A percentile compares a stretch with the other conserved stretches of the same genome.
Conservation (phyloP, 2,888 invertebrate species). For the Branchipolynoe longqiensis region DNA sequence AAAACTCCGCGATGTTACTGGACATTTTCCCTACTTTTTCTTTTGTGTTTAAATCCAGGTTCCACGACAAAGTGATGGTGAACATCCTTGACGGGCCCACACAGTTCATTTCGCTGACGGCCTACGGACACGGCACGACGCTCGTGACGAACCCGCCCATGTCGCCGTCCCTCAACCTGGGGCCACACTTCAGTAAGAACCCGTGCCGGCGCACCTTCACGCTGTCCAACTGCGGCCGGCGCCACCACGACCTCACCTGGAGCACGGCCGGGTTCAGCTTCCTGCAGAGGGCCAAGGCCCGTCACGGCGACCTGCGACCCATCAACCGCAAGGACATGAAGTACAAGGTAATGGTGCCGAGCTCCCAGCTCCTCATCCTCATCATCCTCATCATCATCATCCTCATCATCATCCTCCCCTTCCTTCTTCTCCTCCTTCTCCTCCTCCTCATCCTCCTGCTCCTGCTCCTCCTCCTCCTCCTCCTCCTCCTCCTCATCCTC, state of each 20-base stretch:
- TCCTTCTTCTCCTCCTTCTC: no score
- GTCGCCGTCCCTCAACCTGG: slow-evolving; percentile 85
- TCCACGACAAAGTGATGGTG: slow-evolving; percentile 81
- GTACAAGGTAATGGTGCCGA: slow-evolving; percentile 59
- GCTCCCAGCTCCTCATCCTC: no score
- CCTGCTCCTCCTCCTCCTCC: no score
- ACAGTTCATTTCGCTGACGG: slow-evolving; percentile 83
- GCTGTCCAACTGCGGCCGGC: slow-evolving; percentile 81
- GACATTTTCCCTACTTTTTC: no score
- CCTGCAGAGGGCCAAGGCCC: slow-evolving; percentile 71
- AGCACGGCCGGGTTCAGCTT: slow-evolving; percentile 79
- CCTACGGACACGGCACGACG: slow-evolving; percentile 86
- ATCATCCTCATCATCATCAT: no score
- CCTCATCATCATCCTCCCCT: no score
- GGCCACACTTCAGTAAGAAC: slow-evolving; percentile 84
- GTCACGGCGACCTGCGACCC: slow-evolving; percentile 65
- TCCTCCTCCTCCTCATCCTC: no score
- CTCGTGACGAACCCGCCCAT: slow-evolving; percentile 86
- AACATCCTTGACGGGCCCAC: slow-evolving; percentile 82
- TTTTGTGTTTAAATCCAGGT: slow-evolving; percentile 70
- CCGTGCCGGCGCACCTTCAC: slow-evolving; percentile 76
- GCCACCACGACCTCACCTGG: slow-evolving; percentile 82
- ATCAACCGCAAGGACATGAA: slow-evolving; percentile 77
- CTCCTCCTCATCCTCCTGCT: no score
- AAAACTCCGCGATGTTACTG: no score